Evolutionary conservation across 2,113 vertebrate genomes (phyloP).

Genomic region (Butorides virescens): DNA sequence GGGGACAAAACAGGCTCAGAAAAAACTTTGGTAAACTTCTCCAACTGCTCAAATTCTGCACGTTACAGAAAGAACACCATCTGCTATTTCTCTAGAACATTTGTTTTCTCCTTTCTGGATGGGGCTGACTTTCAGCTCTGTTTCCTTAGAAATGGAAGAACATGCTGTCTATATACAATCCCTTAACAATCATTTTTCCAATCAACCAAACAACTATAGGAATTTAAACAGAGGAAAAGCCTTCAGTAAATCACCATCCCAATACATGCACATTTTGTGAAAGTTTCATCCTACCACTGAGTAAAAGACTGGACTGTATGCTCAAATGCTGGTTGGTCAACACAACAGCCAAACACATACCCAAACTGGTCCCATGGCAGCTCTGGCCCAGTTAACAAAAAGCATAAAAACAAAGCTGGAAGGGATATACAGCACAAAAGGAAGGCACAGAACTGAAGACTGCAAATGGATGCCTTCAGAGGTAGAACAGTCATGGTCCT

Average conservation of each 20-base stretch:
- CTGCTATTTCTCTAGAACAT: neutral
- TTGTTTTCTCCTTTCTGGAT: neutral
- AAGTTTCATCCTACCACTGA: neutral
- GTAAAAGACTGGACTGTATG: neutral
- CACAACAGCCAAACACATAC: neutral
- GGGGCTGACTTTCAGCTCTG: neutral
- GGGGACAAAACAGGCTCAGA: neutral
- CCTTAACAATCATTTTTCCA: neutral
- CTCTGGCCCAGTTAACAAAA: neutral
- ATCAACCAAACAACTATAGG: neutral
- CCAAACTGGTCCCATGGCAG: neutral
- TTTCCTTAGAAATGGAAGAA: neutral
- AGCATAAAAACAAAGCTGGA: neutral
- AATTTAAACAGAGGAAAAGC: neutral
- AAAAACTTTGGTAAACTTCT: neutral
- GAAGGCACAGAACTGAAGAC: neutral
- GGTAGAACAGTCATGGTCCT: neutral
- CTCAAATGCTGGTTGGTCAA: neutral
- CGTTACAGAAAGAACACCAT: neutral
- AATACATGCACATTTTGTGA: neutral
- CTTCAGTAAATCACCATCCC: neutral
- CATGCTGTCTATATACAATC: neutral
- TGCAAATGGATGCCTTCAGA: neutral
- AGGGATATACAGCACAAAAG: neutral
- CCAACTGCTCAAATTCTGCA: neutral